These are phyloP conservation scores for Thelaira solivaga DNA, from an alignment of 2,888 invertebrate genomes.

Conservation along the genomic window DNA sequence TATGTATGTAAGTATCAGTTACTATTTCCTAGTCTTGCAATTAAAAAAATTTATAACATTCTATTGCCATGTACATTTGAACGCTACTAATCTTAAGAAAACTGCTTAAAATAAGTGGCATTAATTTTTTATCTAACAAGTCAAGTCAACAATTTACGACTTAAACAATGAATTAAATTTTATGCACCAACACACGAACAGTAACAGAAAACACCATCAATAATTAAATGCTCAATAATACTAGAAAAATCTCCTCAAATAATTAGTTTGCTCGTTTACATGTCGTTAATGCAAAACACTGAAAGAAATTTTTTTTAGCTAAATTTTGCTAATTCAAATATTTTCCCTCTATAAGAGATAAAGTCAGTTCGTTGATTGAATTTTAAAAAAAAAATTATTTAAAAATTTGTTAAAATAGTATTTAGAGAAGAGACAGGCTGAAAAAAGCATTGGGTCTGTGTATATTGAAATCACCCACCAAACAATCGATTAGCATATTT, in stretches of 20 bases:
- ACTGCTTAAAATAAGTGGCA: slow-evolving; percentile 56
- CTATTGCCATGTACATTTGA: slow-evolving; percentile 11
- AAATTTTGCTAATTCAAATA: not conserved
- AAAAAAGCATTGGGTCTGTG: no score
- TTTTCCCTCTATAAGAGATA: no score
- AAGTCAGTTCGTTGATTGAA: no score
- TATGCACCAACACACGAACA: not conserved
- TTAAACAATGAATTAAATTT: not conserved
- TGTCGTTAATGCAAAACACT: slow-evolving; percentile 30
- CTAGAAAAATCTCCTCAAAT: slow-evolving; percentile 25
- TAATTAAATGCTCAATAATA: slow-evolving; percentile 56
- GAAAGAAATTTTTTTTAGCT: slow-evolving; percentile 31
- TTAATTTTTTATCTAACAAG: slow-evolving; percentile 57
- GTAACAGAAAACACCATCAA: slow-evolving; percentile 44
- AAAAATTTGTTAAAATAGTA: no score
- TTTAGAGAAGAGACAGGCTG: no score
- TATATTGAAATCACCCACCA: no score
- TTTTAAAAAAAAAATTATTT: no score
- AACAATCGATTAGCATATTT: no score
- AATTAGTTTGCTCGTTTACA: slow-evolving; percentile 39
- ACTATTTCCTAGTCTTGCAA: not conserved
- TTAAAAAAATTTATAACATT: slow-evolving; percentile 45
- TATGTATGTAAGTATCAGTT: not conserved
- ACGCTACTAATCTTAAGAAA: slow-evolving; percentile 52
- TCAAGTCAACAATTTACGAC: slow-evolving; percentile 56